phyloP scores from a whole-genome alignment of 2,888 invertebrate species.

The Patella depressa region DNA sequence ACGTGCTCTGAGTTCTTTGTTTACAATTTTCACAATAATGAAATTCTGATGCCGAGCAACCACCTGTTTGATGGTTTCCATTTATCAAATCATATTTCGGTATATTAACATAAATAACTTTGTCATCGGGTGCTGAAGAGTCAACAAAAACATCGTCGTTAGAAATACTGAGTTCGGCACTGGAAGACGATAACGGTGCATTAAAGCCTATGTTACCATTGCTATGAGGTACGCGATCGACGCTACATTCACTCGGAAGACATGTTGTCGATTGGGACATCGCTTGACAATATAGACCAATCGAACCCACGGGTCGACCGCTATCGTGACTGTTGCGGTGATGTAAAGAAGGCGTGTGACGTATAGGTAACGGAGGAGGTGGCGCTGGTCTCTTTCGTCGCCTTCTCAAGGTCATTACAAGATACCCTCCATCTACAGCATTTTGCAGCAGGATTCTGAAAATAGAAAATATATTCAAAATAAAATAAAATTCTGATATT shows the following conservation, averaged over 20 bases:
- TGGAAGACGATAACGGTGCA: constrained; percentile 13
- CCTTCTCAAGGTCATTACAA: constrained; percentile 55
- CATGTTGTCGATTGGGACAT: constrained; percentile 35
- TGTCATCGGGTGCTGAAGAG: constrained; percentile 35
- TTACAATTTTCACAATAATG: constrained; percentile 22
- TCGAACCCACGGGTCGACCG: constrained; percentile 3
- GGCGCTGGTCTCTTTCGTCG: constrained; percentile 52
- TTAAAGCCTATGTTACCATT: neutral
- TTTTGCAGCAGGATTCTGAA: constrained; percentile 48
- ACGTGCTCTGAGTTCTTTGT: constrained; percentile 52
- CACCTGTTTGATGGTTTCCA: neutral
- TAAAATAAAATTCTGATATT: no score
- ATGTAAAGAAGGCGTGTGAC: constrained; percentile 36
- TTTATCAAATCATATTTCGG: constrained; percentile 33
- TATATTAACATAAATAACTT: constrained; percentile 39
- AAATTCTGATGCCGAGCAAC: constrained; percentile 8
- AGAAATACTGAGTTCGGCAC: constrained; percentile 38
- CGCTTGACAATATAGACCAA: constrained; percentile 22
- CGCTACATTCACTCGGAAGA: constrained; percentile 21
- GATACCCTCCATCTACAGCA: constrained; percentile 53
- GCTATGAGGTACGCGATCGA: neutral
- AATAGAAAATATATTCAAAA: constrained; percentile 13
- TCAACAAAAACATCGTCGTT: constrained; percentile 44
- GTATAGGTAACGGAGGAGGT: constrained; percentile 46
- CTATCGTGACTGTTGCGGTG: neutral